phyloP scores from a whole-genome alignment of 1,140 invertebrate species.

The Zaprionus africanus region DNA sequence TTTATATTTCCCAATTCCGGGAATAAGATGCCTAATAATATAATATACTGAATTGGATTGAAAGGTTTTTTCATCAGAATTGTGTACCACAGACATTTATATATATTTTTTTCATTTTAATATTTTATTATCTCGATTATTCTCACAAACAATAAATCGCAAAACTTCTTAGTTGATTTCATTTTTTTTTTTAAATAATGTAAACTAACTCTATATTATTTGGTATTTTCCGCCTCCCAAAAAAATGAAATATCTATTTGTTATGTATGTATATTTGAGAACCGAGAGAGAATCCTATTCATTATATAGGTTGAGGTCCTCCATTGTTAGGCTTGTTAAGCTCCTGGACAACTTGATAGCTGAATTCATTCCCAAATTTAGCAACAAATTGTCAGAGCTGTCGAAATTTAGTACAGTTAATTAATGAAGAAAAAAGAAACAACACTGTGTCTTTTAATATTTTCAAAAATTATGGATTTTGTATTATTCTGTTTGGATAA shows the following conservation, averaged over 20 bases:
- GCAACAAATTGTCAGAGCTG: conserved; percentile 36
- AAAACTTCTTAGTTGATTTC: conserved; percentile 28
- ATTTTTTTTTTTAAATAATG: conserved; percentile 17
- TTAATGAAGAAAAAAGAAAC: conserved; percentile 16
- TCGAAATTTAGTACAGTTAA: conserved; percentile 44
- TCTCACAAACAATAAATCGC: conserved; percentile 27
- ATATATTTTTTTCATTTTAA: background rate
- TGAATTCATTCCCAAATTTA: conserved; percentile 41
- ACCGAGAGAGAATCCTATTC: conserved; percentile 44
- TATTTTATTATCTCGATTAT: conserved; percentile 31
- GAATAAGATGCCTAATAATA: no score
- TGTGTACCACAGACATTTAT: background rate
- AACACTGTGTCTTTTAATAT: conserved; percentile 55
- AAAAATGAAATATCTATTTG: conserved; percentile 14
- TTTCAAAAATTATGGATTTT: conserved; percentile 74
- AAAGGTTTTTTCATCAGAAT: background rate
- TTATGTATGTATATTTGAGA: conserved; percentile 22
- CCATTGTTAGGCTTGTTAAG: conserved; percentile 10
- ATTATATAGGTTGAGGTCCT: conserved; percentile 47
- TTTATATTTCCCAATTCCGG: no score
- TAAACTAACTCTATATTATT: conserved; percentile 49
- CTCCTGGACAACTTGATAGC: conserved; percentile 42
- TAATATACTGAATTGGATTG: no score
- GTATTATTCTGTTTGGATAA: conserved; percentile 70
- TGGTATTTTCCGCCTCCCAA: conserved; percentile 54